These are phyloP conservation scores for Cynopterus brachyotis DNA, from an alignment of 2,113 vertebrate species.

Conservation along the genomic window DNA sequence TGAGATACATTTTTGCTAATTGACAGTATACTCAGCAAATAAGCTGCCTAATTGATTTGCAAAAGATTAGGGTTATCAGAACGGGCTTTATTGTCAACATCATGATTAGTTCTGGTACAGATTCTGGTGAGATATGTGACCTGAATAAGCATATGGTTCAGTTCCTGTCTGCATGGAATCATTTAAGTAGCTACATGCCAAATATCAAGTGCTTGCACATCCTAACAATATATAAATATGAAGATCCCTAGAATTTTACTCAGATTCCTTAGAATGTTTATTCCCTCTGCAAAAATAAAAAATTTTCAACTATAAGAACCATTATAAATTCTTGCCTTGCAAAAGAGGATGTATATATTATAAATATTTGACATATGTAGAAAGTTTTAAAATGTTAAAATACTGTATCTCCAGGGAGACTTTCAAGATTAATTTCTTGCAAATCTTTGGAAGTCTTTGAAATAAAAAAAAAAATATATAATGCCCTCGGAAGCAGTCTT, in stretches of 20 bases:
- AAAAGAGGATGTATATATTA: neutral
- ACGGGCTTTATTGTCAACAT: neutral
- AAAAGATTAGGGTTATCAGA: conserved; percentile 15
- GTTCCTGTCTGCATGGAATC: neutral
- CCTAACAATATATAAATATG: neutral
- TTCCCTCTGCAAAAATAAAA: neutral
- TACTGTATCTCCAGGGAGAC: neutral
- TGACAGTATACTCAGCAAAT: neutral
- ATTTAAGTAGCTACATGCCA: neutral
- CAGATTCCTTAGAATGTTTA: neutral
- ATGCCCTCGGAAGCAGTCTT: neutral
- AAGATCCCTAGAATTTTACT: neutral
- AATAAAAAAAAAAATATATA: neutral
- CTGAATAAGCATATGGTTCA: neutral
- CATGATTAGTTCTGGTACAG: neutral
- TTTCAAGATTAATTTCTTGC: conserved; percentile 6
- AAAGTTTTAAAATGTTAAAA: conserved; percentile 1
- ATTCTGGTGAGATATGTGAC: neutral
- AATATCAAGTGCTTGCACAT: neutral
- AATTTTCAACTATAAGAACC: neutral
- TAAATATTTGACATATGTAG: conserved; percentile 14
- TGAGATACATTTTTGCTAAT: neutral
- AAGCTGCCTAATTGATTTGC: conserved; percentile 29
- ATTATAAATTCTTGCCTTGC: conserved; percentile 15
- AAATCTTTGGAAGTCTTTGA: conserved; percentile 1